Base-by-base conservation (phyloP, 2,113 vertebrate genomes). In the Jacana jacana region DNA sequence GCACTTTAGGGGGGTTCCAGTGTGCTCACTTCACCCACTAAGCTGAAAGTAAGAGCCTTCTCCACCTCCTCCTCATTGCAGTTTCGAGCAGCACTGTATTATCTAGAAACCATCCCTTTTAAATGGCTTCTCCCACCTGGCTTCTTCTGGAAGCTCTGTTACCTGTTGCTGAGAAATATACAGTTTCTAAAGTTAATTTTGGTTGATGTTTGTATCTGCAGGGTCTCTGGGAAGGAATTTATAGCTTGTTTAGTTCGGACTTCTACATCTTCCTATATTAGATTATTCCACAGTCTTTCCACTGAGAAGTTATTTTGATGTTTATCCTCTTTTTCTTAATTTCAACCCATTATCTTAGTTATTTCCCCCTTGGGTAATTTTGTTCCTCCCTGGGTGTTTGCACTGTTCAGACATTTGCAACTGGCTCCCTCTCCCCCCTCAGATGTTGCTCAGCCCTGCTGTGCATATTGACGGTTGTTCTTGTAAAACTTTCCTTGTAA, bases 401-500 rank as follows among this genome's bases (percentile, higher is more conserved):
- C 24, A 39, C 83, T 94, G 76, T 81, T 95, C 76, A 96, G 89
- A 72, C 13, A 0, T 85, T 85, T 94, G 69, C 88, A 94, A 61
- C 46, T n/a, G 80, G 70, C 72, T 88, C 55, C 68, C 12, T 94
- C 86, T 55, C 88, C 88, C 87, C 51, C 33, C 57, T 95, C 89
- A 90, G 77, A 95, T 72, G 65, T 95, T 86, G 71, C 76, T 93
- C 64, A 93, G 65, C 52, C 89, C 89, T 91, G 89, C 89, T 96
- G 95, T 93, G 91, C 95, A 93, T 95, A 97, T 94, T 95, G 91
- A 94, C 64, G 6, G 81, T 68, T 91, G 80, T 55, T 95, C 93
- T 93, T 96, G 93, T 92, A 93, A 95, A 95, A 95, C 78, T 89
- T 96, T 87, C 85, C 88, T 86, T 95, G 88, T 94, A 96, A 96